A percentile compares a stretch with the other conserved stretches of the same genome.
Conservation (phyloP, 2,113 vertebrate genomes). For the Thunnus thynnus region DNA sequence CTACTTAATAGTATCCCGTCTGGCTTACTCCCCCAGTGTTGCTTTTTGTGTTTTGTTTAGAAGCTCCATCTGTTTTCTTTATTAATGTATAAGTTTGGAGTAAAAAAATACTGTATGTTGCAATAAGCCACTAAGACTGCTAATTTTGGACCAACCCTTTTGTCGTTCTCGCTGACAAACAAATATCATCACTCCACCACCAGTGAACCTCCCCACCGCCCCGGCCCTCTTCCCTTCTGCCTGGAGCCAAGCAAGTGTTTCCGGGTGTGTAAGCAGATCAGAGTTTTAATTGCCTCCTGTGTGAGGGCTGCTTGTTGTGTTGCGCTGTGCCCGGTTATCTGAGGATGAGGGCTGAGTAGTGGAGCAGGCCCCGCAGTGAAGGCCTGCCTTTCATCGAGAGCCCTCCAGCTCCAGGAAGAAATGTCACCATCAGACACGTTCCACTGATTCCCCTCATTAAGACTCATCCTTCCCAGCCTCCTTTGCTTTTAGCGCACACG, state of each 20-base stretch:
- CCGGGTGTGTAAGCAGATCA: constrained; percentile 73
- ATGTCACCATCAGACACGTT: constrained; percentile 79
- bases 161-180: constrained; percentile 66
- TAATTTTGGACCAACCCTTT: constrained; percentile 28
- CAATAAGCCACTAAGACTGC: constrained; percentile 30
- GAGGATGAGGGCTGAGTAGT: constrained; percentile 53
- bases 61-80: constrained; percentile 65
- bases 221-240: constrained; percentile 37
- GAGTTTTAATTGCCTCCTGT: constrained; percentile 72
- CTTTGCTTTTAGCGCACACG: constrained; percentile 50
- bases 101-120: constrained; percentile 6
- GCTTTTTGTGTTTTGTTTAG: constrained; percentile 42
- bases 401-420: constrained; percentile 70
- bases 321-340: constrained; percentile 23
- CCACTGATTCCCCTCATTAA: constrained; percentile 79
- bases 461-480: constrained; percentile 65
- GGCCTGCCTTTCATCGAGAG: constrained; percentile 54
- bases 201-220: constrained; percentile 19
- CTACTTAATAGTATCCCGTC: constrained; percentile 42
- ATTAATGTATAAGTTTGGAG: constrained; percentile 40
- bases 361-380: constrained; percentile 47
- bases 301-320: constrained; percentile 58
- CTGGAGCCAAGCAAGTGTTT: constrained; percentile 60
- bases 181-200: constrained; percentile 38
- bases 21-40: constrained; percentile 30